A percentile compares a stretch with the other conserved stretches of the same genome.
These are phyloP conservation scores for Macrobrachium nipponense DNA, from an alignment of 1,140 invertebrate species.

Conservation along the genomic window DNA sequence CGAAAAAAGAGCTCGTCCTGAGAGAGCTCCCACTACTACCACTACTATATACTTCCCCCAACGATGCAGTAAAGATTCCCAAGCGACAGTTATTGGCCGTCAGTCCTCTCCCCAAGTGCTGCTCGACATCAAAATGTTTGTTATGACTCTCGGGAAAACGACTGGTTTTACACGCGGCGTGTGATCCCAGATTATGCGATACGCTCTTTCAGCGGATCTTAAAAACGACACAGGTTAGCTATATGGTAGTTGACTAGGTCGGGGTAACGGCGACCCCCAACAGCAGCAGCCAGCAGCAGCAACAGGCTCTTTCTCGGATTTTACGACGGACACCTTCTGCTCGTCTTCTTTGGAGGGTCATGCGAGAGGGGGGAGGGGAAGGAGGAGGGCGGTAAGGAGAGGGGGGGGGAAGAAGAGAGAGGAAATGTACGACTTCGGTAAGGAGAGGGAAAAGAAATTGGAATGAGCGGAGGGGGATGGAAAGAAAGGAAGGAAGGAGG, in stretches of 20 bases:
- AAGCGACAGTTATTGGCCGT: slow-evolving; percentile 56
- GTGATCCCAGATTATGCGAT: slow-evolving; percentile 32
- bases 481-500: no score
- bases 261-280: no score
- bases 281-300: not conserved
- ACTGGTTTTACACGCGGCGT: slow-evolving; percentile 28
- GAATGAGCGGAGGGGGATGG: no score
- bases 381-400: not conserved
- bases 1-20: not conserved
- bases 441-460: not conserved
- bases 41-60: slow-evolving; percentile 50
- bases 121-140: slow-evolving; percentile 54
- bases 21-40: no score
- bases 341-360: not conserved
- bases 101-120: slow-evolving; percentile 34
- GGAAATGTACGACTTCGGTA: no score
- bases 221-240: no score
- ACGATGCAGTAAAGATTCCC: slow-evolving; percentile 56
- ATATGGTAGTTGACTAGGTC: no score
- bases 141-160: slow-evolving; percentile 47
- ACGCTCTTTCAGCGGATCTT: slow-evolving; percentile 36
- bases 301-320: not conserved
- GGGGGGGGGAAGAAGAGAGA: not conserved
- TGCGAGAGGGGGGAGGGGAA: not conserved
- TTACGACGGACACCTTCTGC: not conserved